Base-by-base conservation (phyloP, 2,797 vertebrate species). In the Emydoidea blandingii region DNA sequence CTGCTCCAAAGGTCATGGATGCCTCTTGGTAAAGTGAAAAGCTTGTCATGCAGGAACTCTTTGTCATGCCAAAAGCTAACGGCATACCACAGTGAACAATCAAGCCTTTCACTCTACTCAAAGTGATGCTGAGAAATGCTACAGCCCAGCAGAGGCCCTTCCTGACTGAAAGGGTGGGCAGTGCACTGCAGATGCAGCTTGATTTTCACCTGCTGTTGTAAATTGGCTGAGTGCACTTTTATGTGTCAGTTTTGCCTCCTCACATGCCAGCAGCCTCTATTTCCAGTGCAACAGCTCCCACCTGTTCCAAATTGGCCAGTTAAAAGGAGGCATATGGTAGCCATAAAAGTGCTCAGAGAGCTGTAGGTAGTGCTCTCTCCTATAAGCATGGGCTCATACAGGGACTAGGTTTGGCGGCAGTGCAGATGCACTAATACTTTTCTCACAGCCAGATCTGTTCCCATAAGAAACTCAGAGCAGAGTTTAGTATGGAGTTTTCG, bases 231-330 rank as follows among this genome's bases (percentile, higher is more conserved):
- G 0, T 57, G 12, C 57, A 85, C 78, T 7, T 34, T 4, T 4
- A 74, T 3, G 10, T 79, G 83, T 81, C 37, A 74, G 11, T 47
- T 89, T 86, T 83, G 23, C 47, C 47, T 65, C 74, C 79, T 95
- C 15, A 79, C 1, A 16, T 31, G 4, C 29, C n/a, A 86, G 4
- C 62, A 86, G 6, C 72, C n/a, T 92, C 86, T 57, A 85, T 53
- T 89, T 91, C 62, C 85, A 81, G 15, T 0, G 1, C 47, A 68
- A 86, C 90, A 83, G 1, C 0, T 92, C 88, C 93, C 84, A 87
- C 72, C 62, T 96, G 54, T 65, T 95, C 86, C 41, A 87, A 92
- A 94, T 79, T 78, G 89, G 21, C 41, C 79, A 85, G 68, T 23
- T 59, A 18, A 8, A 82, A 78, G 0, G n/a, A 21, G 47, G 82